Conservation (phyloP, 2,888 invertebrate species). For the Gibbula magus region DNA sequence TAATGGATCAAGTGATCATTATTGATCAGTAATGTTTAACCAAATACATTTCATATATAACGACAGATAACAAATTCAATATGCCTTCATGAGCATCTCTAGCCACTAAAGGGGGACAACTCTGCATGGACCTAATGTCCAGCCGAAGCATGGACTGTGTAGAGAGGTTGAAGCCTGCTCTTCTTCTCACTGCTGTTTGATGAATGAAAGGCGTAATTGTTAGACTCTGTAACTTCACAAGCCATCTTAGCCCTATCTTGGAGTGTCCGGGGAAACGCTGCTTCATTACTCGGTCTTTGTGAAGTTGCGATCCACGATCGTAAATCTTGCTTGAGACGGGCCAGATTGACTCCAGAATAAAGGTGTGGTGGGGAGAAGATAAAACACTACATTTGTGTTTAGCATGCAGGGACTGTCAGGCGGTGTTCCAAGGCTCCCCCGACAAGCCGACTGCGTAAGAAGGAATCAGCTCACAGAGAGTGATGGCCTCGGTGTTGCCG, state of each 20-base stretch:
- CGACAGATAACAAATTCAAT: too few species aligned
- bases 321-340: slow-evolving; percentile 6
- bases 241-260: not conserved
- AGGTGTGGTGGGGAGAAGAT: slow-evolving; percentile 23
- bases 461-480: not conserved
- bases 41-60: too few species aligned
- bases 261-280: slow-evolving; percentile 7
- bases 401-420: slow-evolving; percentile 10
- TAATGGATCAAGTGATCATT: too few species aligned
- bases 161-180: not conserved
- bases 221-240: slow-evolving; percentile 1
- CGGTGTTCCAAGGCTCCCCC: not conserved
- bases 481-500: not conserved
- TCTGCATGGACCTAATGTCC: not conserved
- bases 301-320: not conserved
- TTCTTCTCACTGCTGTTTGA: not conserved
- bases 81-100: too few species aligned
- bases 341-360: slow-evolving; percentile 22
- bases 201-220: slow-evolving; percentile 11
- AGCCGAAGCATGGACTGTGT: not conserved
- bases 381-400: slow-evolving; percentile 6
- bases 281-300: slow-evolving; percentile 21
- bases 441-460: slow-evolving; percentile 15
- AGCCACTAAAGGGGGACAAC: too few species aligned
- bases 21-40: too few species aligned